Conservation (phyloP, 2,888 invertebrate species). For the Cantharis lateralis region DNA sequence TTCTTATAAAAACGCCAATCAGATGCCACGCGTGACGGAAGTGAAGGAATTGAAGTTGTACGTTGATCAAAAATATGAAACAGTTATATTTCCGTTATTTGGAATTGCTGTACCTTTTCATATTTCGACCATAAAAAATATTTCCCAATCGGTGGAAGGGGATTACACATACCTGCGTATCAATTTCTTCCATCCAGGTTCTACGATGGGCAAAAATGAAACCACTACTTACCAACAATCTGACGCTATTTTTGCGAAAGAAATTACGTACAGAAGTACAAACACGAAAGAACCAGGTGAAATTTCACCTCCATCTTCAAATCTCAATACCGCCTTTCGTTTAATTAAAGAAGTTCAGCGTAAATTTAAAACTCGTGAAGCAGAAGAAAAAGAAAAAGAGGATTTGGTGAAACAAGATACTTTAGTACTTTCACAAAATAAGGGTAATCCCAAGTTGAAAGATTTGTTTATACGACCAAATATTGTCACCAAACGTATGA, state of each 20-base stretch:
- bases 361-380: conserved; percentile 96
- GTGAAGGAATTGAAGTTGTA: conserved; percentile 91
- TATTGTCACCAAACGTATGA: conserved; percentile 95
- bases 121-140: conserved; percentile 98
- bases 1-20: conserved; percentile 89
- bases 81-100: conserved; percentile 96
- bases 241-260: conserved; percentile 96
- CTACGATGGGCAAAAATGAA: conserved; percentile 93
- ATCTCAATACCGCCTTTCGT: conserved; percentile 94
- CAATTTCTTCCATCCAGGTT: conserved; percentile 98
- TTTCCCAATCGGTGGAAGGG: conserved; percentile 97
- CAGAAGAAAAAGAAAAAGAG: conserved; percentile 98
- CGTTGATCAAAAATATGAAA: conserved; percentile 97
- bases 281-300: conserved; percentile 98
- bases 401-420: conserved; percentile 99
- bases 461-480: conserved; percentile 99
- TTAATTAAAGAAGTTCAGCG: conserved; percentile 97
- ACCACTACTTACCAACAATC: conserved; percentile 90
- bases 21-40: conserved; percentile 93
- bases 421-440: conserved; percentile 88
- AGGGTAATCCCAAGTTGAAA: conserved; percentile 96
- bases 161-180: conserved; percentile 98
- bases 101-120: conserved; percentile 97
- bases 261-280: conserved; percentile 97
- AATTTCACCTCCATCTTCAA: conserved; percentile 89